Evolutionary conservation across 2,888 invertebrate genomes (phyloP).

Genomic region (Megastigmus dorsalis): DNA sequence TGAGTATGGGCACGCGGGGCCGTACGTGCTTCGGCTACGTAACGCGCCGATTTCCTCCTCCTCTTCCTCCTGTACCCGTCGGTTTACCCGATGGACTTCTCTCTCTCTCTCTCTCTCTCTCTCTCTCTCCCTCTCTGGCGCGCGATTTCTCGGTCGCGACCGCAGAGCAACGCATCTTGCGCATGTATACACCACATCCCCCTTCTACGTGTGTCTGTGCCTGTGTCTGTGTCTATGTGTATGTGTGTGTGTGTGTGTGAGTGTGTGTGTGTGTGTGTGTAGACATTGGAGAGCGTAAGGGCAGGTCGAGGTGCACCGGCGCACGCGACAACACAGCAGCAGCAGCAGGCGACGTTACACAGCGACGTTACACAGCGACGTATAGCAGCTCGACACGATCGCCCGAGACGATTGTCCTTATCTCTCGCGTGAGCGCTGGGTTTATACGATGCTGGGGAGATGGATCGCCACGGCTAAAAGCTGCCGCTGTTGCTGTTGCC

Average conservation of each 20-base stretch:
- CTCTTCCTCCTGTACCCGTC: conserved; percentile 37
- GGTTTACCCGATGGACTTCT: conserved; percentile 29
- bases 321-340: no score
- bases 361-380: no score
- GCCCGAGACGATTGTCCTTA: no score
- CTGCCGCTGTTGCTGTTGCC: no score
- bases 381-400: no score
- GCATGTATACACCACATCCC: conserved; percentile 21
- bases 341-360: no score
- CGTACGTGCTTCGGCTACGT: conserved; percentile 73
- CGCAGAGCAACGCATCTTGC: conserved; percentile 32
- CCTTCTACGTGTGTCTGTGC: background rate
- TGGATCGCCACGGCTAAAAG: no score
- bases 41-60: conserved; percentile 64
- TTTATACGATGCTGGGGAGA: no score
- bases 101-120: conserved; percentile 50
- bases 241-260: background rate
- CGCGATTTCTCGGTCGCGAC: conserved; percentile 41
- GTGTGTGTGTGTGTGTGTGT: background rate
- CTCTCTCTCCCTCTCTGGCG: conserved; percentile 42
- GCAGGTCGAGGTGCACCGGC: background rate
- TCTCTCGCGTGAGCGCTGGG: no score
- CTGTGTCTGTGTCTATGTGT: background rate
- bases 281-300: background rate
- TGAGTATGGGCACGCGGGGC: conserved; percentile 71